Base-by-base conservation (phyloP, 2,797 vertebrate genomes). In the Myiotriccus ornatus region DNA sequence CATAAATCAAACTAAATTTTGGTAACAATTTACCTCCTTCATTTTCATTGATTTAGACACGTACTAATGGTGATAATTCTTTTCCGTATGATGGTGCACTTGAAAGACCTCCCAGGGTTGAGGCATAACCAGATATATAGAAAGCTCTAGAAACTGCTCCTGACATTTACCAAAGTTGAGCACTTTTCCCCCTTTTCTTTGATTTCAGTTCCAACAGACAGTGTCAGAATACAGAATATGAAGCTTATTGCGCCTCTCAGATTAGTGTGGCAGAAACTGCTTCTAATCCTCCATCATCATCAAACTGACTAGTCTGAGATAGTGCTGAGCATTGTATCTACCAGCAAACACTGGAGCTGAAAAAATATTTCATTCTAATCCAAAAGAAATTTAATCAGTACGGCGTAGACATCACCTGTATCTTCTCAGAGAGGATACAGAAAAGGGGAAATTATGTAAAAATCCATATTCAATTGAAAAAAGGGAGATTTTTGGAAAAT, bases 201-300 rank as follows among this genome's bases (percentile, higher is more conserved):
- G 60, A 86, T 85, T 87, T 87, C 60, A 60, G 44, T 84, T 94
- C 34, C 65, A 85, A 65, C 49, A 93, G 64, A 55, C 76, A n/a
- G 21, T 17, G 9, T 94, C 87, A 76, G 87, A 95, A 95, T 92
- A 88, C n/a, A 64, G 50, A 95, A 78, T 75, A 81, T 39, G 53
- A 87, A 94, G 57, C 10, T 80, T 82, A 89, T 75, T 87, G 64
- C 15, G 1, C 28, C 92, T 82, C 78, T 88, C 50, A 84, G 74
- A 92, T 92, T 81, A 93, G 74, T 85, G 76, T 23, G 3, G 68
- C 70, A 95, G 91, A 90, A 95, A 73, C 70, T 87, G 34, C 44
- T 93, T 89, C 67, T 97, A 96, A 96, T 95, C 93, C 88, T 87
- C 79, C 68, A 56, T 93, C 93, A 90, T 82, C 49, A 7, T 93